These are phyloP conservation scores for Hemithea aestivaria DNA, from an alignment of 2,888 invertebrate genomes.

Conservation along the genomic window DNA sequence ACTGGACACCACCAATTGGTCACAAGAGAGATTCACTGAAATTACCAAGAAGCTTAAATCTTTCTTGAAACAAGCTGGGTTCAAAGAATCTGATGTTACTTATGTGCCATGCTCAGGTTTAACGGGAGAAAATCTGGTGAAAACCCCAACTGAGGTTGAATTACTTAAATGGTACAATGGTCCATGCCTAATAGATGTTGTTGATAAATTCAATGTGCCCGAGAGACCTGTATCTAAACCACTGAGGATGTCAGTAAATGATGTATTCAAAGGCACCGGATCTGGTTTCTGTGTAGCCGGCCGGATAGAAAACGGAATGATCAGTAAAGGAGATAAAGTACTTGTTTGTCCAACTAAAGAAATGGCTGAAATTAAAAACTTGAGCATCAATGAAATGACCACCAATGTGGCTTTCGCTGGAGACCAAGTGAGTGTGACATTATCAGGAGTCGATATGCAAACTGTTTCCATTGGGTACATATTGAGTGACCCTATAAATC, in stretches of 20 bases:
- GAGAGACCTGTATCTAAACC: constrained; percentile 93
- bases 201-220: constrained; percentile 92
- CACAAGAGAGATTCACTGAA: constrained; percentile 92
- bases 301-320: constrained; percentile 93
- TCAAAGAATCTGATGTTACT: constrained; percentile 89
- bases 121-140: constrained; percentile 94
- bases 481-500: constrained; percentile 88
- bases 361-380: constrained; percentile 88
- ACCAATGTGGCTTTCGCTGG: constrained; percentile 93
- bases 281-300: constrained; percentile 95
- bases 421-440: constrained; percentile 91
- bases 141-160: constrained; percentile 81
- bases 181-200: constrained; percentile 89
- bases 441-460: constrained; percentile 90
- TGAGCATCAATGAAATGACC: constrained; percentile 85
- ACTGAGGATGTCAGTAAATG: constrained; percentile 94
- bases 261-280: constrained; percentile 95
- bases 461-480: constrained; percentile 93
- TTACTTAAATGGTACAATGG: constrained; percentile 89
- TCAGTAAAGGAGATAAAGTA: constrained; percentile 92
- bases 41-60: constrained; percentile 88
- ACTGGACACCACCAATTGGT: constrained; percentile 97
- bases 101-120: constrained; percentile 98
- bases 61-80: constrained; percentile 95
- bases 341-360: constrained; percentile 92